Evolutionary conservation across 2,888 invertebrate species (phyloP), one percentile per base, ranked within the genome.

Genomic region (Barypeithes pellucidus): DNA sequence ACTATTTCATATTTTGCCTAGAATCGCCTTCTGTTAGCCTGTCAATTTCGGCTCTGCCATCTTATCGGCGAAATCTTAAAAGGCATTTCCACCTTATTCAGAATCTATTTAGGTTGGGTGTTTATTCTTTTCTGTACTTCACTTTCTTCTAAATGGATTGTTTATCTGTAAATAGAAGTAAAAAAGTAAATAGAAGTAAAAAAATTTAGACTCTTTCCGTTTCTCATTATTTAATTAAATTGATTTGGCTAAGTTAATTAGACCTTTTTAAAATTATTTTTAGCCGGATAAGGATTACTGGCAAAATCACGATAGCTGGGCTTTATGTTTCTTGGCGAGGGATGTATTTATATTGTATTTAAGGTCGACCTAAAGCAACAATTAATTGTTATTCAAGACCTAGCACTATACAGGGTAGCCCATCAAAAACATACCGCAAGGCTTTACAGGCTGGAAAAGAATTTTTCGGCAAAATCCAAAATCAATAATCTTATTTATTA

Each of bases 61-160:
- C 52, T 52, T 52, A 22, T 52, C 29, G 22, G 24, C n/a, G 22
- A 52, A 52, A 52, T 52, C 52, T 52, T 52, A 52, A 52, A 24
- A 52, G 29, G n/a, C 29, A 52, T 24, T 52, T 52, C 43, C 43
- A 45, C 43, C 16, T 45, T 45, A 45, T 45, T 45, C 43, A 45
- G 43, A 45, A 45, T 16, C 43, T 45, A 45, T 45, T 45, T 45
- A 16, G 16, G 16, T 45, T 45, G 43, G 43, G 3, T 45, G 14
- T 45, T 45, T 45, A 45, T 45, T 41, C 43, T 45, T 16, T 16
- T 5, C 43, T 45, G 43, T 16, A 45, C 16, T 45, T 14, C 43
- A 45, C 16, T 16, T 45, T 45, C 2, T 16, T n/a, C 43, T 45
- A 45, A 45, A 16, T 45, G 43, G 43, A 45, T 39, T 39, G 39